Evolutionary conservation across 2,113 vertebrate genomes (phyloP).

Genomic region (Seriola dumerili): DNA sequence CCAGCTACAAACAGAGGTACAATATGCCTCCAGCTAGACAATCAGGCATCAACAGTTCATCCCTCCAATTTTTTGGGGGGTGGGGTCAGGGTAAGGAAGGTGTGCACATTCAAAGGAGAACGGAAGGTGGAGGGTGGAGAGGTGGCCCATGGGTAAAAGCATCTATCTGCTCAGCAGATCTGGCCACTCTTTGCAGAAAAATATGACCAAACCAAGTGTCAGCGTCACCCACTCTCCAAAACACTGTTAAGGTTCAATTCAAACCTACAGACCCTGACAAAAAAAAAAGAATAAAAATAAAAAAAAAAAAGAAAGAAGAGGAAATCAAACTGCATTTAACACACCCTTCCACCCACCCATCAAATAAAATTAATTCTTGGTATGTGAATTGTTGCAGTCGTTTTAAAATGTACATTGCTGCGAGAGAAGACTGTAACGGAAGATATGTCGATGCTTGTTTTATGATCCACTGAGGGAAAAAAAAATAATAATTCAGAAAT

Average conservation of each 20-base stretch:
- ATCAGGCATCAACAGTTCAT: slow-evolving; percentile 46
- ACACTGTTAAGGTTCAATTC: slow-evolving; percentile 70
- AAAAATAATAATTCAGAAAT: slow-evolving; percentile 76
- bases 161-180: slow-evolving; percentile 26
- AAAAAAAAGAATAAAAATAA: not conserved
- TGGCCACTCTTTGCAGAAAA: slow-evolving; percentile 33
- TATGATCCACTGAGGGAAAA: slow-evolving; percentile 50
- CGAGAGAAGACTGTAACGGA: slow-evolving; percentile 78
- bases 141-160: slow-evolving; percentile 33
- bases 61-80: slow-evolving; percentile 13
- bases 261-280: slow-evolving; percentile 43
- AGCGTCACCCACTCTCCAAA: slow-evolving; percentile 24
- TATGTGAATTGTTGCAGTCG: slow-evolving; percentile 86
- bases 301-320: slow-evolving; percentile 5
- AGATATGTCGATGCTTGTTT: slow-evolving; percentile 74
- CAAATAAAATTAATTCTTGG: slow-evolving; percentile 90
- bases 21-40: slow-evolving; percentile 5
- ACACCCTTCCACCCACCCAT: slow-evolving; percentile 19
- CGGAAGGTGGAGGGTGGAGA: slow-evolving; percentile 35
- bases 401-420: slow-evolving; percentile 80
- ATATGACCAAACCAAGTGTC: slow-evolving; percentile 33
- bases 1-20: slow-evolving; percentile 19
- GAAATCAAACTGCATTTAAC: slow-evolving; percentile 54
- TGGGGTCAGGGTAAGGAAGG: slow-evolving; percentile 19
- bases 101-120: slow-evolving; percentile 72